Conservation (phyloP, 2,888 invertebrate genomes). For the Tachina grossa region DNA sequence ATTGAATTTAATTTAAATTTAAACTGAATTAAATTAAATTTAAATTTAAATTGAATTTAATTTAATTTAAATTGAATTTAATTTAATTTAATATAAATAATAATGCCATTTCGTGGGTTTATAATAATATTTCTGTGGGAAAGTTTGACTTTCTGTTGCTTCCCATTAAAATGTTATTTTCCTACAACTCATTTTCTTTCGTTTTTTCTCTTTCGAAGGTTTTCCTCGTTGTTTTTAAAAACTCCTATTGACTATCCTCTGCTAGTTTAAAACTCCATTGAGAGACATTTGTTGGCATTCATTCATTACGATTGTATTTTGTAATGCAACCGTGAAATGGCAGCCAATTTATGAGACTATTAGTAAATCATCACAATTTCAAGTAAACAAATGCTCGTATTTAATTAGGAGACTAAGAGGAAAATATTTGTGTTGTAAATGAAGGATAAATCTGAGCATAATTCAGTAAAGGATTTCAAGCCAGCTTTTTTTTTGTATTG, state of each 20-base stretch:
- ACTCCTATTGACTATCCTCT: background rate
- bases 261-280: constrained; percentile 2
- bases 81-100: no score
- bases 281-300: constrained; percentile 22
- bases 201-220: background rate
- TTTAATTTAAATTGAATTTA: no score
- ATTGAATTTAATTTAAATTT: no score
- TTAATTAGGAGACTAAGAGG: background rate
- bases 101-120: no score
- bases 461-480: background rate
- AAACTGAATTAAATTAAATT: no score
- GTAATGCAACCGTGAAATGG: constrained; percentile 57
- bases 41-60: no score
- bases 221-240: background rate
- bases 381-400: constrained; percentile 1
- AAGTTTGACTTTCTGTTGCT: constrained; percentile 8
- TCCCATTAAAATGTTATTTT: constrained; percentile 29
- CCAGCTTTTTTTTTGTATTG: background rate
- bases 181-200: background rate
- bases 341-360: constrained; percentile 62
- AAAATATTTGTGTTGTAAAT: background rate
- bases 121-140: background rate
- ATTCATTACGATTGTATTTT: constrained; percentile 19
- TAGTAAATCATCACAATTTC: constrained; percentile 51
- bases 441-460: background rate